phyloP scores from a whole-genome alignment of 2,888 invertebrate genomes.

The Nymphalis polychloros region DNA sequence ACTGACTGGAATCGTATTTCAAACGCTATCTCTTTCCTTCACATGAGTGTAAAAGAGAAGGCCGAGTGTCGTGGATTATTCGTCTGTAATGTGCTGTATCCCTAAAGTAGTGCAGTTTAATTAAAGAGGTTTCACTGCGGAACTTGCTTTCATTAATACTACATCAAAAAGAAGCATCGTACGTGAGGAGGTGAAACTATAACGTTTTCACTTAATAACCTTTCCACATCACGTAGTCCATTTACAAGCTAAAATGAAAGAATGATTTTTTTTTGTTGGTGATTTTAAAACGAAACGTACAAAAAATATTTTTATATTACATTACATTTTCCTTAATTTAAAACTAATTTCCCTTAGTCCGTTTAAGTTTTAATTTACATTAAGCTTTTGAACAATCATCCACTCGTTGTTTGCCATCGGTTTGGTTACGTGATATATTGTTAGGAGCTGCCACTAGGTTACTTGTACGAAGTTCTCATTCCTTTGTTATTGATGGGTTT shows the following conservation, averaged over 20 bases:
- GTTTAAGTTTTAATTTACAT: too few species aligned
- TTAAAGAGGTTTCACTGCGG: slow-evolving; percentile 25
- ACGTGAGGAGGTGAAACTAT: slow-evolving; percentile 9
- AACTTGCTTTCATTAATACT: slow-evolving; percentile 22
- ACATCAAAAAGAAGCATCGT: slow-evolving; percentile 18
- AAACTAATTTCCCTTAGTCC: too few species aligned
- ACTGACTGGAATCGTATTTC: slow-evolving; percentile 11
- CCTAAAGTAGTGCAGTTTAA: slow-evolving; percentile 25
- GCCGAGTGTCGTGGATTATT: slow-evolving; percentile 10
- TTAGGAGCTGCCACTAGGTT: background rate
- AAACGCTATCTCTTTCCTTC: slow-evolving; percentile 13
- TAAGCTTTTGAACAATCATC: too few species aligned
- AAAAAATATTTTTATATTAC: background rate
- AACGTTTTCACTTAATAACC: slow-evolving; percentile 18
- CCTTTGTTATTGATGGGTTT: too few species aligned
- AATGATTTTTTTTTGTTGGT: slow-evolving; percentile 9
- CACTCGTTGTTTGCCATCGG: too few species aligned
- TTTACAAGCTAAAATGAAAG: slow-evolving; percentile 18
- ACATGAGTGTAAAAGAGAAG: slow-evolving; percentile 3
- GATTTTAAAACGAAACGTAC: background rate
- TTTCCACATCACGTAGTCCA: slow-evolving; percentile 21
- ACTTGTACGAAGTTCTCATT: background rate
- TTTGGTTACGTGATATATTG: too few species aligned
- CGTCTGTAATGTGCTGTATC: slow-evolving; percentile 10
- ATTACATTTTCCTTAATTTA: background rate